These are phyloP conservation scores for Harlomillsia oculata DNA, from an alignment of 1,140 invertebrate genomes.

Conservation along the genomic window DNA sequence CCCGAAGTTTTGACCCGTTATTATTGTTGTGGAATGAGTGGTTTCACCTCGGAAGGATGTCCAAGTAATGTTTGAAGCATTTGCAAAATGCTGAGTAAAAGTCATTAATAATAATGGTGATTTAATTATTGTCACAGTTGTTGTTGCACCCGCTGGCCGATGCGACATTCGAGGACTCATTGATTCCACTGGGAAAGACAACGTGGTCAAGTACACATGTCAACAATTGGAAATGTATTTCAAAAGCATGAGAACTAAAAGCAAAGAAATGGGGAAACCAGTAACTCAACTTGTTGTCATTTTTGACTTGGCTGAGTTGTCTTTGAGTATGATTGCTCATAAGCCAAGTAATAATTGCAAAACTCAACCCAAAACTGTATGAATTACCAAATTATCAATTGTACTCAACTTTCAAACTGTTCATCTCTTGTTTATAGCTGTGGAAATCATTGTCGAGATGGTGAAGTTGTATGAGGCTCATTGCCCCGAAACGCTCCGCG, in stretches of 20 bases:
- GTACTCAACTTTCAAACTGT: neutral
- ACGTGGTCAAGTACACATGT: neutral
- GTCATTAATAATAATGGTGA: too few relatives aligned
- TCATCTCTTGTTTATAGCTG: neutral
- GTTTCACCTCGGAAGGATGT: conserved; percentile 7
- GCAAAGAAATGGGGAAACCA: neutral
- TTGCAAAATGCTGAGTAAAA: too few relatives aligned
- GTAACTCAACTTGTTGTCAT: neutral
- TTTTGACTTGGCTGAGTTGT: neutral
- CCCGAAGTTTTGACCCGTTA: neutral
- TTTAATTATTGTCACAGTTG: neutral
- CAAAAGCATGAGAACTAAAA: neutral
- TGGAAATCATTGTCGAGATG: neutral
- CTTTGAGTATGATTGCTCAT: neutral
- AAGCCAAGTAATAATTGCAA: neutral
- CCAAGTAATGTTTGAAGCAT: neutral
- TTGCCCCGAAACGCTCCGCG: neutral
- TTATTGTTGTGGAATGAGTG: neutral
- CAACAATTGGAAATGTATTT: neutral
- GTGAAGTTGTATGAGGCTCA: neutral
- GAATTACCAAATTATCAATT: neutral
- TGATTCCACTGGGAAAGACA: neutral
- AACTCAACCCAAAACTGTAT: neutral
- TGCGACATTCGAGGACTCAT: conserved; percentile 7
- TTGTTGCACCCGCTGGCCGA: conserved; percentile 6